These are phyloP conservation scores for Himalopsyche kuldschensis DNA, from an alignment of 2,888 invertebrate genomes.

Conservation along the genomic window DNA sequence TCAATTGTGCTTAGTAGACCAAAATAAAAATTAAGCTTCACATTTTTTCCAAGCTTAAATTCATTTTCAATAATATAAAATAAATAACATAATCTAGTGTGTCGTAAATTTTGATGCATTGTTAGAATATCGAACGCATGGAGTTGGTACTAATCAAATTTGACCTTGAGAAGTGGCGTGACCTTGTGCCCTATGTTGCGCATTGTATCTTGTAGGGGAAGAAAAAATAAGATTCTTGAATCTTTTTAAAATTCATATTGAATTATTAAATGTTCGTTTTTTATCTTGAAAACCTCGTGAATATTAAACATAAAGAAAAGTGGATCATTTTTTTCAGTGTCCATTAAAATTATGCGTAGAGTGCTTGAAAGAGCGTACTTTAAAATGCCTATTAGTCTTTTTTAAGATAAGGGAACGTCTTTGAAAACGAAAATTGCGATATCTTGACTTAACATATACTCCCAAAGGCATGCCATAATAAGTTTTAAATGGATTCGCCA, in stretches of 20 bases:
- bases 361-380: not conserved
- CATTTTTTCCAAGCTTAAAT: too few relatives aligned
- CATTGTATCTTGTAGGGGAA: too few relatives aligned
- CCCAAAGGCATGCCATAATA: not conserved
- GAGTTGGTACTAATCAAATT: too few relatives aligned
- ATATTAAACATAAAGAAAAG: not conserved
- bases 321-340: not conserved
- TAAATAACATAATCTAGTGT: too few relatives aligned
- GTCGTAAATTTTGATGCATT: too few relatives aligned
- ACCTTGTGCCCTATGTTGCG: too few relatives aligned
- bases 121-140: too few relatives aligned
- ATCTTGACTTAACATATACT: not conserved
- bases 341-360: not conserved
- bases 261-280: not conserved
- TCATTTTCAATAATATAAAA: too few relatives aligned
- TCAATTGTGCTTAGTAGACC: too few relatives aligned
- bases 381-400: not conserved
- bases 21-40: too few relatives aligned
- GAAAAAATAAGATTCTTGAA: not conserved
- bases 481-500: not conserved
- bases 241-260: not conserved
- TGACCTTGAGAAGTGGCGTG: too few relatives aligned
- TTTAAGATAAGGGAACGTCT: not conserved
- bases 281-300: not conserved
- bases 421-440: not conserved